Evolutionary conservation across 37 sponge, comb jelly and placozoan genomes (phyloP).

Genomic region (Diacarnus erythraeanus): DNA sequence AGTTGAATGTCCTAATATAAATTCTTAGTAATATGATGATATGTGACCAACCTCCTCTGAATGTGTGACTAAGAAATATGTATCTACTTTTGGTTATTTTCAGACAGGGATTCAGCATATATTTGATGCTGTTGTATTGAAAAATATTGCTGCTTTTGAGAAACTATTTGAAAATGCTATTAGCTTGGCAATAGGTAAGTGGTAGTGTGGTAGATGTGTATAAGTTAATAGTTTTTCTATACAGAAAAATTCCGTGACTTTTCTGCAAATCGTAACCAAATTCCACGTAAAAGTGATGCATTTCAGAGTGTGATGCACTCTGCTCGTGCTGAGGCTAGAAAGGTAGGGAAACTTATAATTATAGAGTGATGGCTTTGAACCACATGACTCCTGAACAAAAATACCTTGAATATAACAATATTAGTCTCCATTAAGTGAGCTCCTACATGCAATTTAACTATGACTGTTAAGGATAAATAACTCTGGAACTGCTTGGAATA

Average conservation of each 20-base stretch:
- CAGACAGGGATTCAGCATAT: conserved; percentile 64
- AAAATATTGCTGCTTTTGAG: conserved; percentile 66
- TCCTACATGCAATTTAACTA: background rate
- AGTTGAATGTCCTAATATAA: no score
- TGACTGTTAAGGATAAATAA: no score
- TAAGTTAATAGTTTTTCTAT: background rate
- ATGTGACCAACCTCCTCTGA: no score
- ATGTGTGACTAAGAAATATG: no score
- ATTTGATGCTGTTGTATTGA: conserved; percentile 56
- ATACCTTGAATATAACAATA: no score
- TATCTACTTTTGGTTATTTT: no score
- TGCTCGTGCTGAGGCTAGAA: conserved; percentile 17
- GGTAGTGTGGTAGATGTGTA: background rate
- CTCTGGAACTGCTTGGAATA: no score
- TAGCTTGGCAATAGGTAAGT: conserved; percentile 51
- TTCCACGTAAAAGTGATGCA: conserved; percentile 47
- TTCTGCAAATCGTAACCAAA: conserved; percentile 38
- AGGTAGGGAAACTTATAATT: no score
- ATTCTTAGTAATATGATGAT: no score
- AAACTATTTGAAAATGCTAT: conserved; percentile 37
- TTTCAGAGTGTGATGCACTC: conserved; percentile 18
- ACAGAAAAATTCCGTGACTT: conserved; percentile 48
- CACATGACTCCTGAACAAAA: no score
- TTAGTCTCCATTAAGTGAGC: background rate
- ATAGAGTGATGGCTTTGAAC: no score